These are phyloP conservation scores for Sandelia bainsii DNA, from an alignment of 2,797 vertebrate genomes.

Conservation along the genomic window DNA sequence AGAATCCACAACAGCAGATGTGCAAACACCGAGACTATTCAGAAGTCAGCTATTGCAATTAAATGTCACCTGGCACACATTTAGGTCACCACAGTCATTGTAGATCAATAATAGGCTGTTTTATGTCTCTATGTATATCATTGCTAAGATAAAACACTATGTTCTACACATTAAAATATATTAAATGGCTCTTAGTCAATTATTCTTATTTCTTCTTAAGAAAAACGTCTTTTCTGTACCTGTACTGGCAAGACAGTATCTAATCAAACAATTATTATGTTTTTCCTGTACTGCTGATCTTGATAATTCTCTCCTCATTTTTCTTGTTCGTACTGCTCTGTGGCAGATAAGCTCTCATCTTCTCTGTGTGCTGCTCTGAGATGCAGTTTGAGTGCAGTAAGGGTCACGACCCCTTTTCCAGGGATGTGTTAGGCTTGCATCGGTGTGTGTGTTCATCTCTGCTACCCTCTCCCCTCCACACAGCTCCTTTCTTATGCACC, in stretches of 20 bases:
- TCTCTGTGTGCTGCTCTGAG: slow-evolving; percentile 57
- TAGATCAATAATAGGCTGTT: slow-evolving; percentile 11
- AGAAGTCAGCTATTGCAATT: slow-evolving; percentile 47
- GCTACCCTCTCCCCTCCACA: slow-evolving; percentile 55
- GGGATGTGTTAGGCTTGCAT: slow-evolving; percentile 76
- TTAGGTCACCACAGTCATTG: slow-evolving; percentile 29
- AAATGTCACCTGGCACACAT: slow-evolving; percentile 59
- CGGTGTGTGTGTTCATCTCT: slow-evolving; percentile 51
- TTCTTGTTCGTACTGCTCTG: slow-evolving; percentile 42
- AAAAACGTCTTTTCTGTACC: slow-evolving; percentile 11
- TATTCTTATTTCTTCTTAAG: slow-evolving; percentile 6
- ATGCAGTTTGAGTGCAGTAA: slow-evolving; percentile 73
- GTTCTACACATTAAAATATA: background rate
- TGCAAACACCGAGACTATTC: slow-evolving; percentile 71
- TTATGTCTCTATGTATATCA: slow-evolving; percentile 5
- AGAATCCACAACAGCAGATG: slow-evolving; percentile 62
- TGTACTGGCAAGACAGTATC: slow-evolving; percentile 14
- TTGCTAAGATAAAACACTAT: background rate
- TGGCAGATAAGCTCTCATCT: slow-evolving; percentile 64
- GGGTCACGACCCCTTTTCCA: slow-evolving; percentile 79
- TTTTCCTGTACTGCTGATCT: slow-evolving; percentile 35
- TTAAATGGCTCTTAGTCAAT: background rate
- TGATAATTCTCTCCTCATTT: slow-evolving; percentile 43
- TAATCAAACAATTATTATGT: slow-evolving; percentile 33
- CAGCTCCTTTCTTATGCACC: slow-evolving; percentile 72